These are phyloP conservation scores for Siniperca undulata DNA, from an alignment of 2,797 vertebrate genomes.

Conservation along the genomic window DNA sequence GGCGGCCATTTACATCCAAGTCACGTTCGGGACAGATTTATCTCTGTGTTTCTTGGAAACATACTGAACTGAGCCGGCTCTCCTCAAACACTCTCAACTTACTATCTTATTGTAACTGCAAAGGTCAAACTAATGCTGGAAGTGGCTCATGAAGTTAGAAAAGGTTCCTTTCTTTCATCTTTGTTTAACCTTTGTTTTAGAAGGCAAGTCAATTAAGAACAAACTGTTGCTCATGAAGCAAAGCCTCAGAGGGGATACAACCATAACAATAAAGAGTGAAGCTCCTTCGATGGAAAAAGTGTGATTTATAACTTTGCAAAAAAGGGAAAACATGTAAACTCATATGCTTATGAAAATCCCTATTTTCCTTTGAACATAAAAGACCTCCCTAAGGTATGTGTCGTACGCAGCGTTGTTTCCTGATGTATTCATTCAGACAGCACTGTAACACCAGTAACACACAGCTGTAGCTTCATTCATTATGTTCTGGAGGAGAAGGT, in stretches of 20 bases:
- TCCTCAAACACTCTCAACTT: neutral
- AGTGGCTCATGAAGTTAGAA: neutral
- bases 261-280: neutral
- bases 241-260: neutral
- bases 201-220: slow-evolving; percentile 6
- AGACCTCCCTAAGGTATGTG: neutral
- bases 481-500: neutral
- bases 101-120: neutral
- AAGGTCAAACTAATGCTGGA: slow-evolving; percentile 19
- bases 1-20: slow-evolving; percentile 9
- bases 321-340: neutral
- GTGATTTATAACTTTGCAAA: neutral
- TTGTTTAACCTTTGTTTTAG: slow-evolving; percentile 9
- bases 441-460: neutral
- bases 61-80: neutral
- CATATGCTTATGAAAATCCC: neutral
- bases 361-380: neutral
- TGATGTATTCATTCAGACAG: neutral
- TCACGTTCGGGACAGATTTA: slow-evolving; percentile 11
- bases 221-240: neutral
- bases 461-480: neutral
- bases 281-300: neutral
- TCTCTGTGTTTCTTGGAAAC: neutral
- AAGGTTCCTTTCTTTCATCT: neutral
- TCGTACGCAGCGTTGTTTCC: neutral